phyloP scores from a whole-genome alignment of 2,797 vertebrate species.

The Neosilurus hyrtlii region DNA sequence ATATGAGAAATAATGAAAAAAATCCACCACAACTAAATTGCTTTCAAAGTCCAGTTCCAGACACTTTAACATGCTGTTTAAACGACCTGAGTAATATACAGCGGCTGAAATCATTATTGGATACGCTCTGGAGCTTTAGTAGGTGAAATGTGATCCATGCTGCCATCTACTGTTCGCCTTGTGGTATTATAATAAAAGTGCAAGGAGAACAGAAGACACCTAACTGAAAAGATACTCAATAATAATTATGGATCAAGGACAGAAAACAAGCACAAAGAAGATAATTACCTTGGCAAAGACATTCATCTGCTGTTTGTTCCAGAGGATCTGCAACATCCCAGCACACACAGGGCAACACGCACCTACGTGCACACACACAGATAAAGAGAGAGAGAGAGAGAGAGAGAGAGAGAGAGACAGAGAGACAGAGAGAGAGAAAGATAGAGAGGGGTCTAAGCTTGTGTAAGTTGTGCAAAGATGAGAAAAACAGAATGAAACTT shows the following conservation, averaged over 20 bases:
- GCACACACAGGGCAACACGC: conserved; percentile 85
- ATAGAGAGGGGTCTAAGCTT: not conserved
- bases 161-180: conserved; percentile 35
- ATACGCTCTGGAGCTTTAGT: not conserved
- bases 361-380: too few relatives aligned
- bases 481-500: conserved; percentile 37
- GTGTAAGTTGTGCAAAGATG: not conserved
- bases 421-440: not conserved
- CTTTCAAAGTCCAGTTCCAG: not conserved
- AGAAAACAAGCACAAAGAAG: not conserved
- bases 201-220: not conserved
- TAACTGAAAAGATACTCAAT: not conserved
- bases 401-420: too few relatives aligned
- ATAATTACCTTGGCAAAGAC: conserved; percentile 84
- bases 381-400: too few relatives aligned
- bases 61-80: not conserved
- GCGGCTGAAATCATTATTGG: not conserved
- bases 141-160: not conserved
- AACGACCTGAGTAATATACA: not conserved
- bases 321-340: conserved; percentile 91
- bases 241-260: conserved; percentile 1
- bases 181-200: not conserved
- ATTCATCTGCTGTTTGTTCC: conserved; percentile 91
- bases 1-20: not conserved
- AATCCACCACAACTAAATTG: not conserved